phyloP scores from a whole-genome alignment of 2,888 invertebrate species.

The Dryobota labecula region DNA sequence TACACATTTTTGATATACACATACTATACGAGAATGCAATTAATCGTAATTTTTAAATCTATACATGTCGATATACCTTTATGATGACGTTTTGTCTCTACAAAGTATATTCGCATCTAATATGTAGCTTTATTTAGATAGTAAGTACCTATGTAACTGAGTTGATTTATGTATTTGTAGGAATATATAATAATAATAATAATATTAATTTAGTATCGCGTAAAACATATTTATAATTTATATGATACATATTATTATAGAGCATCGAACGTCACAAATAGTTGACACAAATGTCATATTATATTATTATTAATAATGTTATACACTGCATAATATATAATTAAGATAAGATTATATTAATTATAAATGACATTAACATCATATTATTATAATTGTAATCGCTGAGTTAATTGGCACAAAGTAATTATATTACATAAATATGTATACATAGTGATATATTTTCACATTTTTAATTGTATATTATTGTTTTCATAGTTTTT shows the following conservation, averaged over 20 bases:
- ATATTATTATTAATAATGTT: slow-evolving; percentile 35
- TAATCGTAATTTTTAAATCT: slow-evolving; percentile 39
- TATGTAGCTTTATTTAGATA: slow-evolving; percentile 49
- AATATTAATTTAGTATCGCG: background rate
- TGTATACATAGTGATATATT: slow-evolving; percentile 30
- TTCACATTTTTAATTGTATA: slow-evolving; percentile 7
- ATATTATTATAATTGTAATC: slow-evolving; percentile 19
- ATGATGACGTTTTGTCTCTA: slow-evolving; percentile 22
- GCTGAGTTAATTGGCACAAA: slow-evolving; percentile 33
- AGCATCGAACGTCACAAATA: slow-evolving; percentile 55
- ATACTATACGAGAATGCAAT: slow-evolving; percentile 33
- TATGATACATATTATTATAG: slow-evolving; percentile 14
- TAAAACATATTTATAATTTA: slow-evolving; percentile 21
- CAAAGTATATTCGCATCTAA: slow-evolving; percentile 35
- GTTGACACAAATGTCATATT: slow-evolving; percentile 45
- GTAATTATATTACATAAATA: slow-evolving; percentile 14
- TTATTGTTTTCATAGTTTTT: background rate
- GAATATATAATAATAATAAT: too few relatives aligned
- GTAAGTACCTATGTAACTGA: slow-evolving; percentile 32
- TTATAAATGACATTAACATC: slow-evolving; percentile 25
- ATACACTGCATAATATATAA: slow-evolving; percentile 42
- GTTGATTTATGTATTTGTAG: slow-evolving; percentile 1
- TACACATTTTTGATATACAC: slow-evolving; percentile 28
- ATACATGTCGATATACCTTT: slow-evolving; percentile 14
- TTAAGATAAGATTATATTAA: slow-evolving; percentile 42